Conservation (phyloP, 2,888 invertebrate species). For the Stenichneumon culpator region DNA sequence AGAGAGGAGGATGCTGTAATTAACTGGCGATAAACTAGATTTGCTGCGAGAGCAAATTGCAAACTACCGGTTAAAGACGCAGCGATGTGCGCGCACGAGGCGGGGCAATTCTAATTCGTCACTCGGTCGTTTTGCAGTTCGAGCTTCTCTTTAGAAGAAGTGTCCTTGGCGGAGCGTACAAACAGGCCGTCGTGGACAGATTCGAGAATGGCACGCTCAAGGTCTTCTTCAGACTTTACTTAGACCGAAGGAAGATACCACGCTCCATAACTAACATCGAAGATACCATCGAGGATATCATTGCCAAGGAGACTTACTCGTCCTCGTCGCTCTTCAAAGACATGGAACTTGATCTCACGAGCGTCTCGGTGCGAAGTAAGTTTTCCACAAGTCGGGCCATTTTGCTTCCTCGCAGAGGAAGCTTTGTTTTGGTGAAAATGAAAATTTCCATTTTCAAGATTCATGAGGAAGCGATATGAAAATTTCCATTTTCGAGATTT, state of each 20-base stretch:
- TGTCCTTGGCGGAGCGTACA: slow-evolving; percentile 86
- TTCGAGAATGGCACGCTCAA: slow-evolving; percentile 92
- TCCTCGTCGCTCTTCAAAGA: slow-evolving; percentile 91
- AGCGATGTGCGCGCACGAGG: not conserved
- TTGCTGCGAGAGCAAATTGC: slow-evolving; percentile 7
- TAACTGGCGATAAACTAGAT: not conserved
- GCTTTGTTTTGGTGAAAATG: too few species aligned
- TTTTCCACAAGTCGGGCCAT: slow-evolving; percentile 13
- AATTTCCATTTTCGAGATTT: too few species aligned
- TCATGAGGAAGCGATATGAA: too few species aligned
- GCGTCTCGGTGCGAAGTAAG: slow-evolving; percentile 90
- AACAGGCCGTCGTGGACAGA: slow-evolving; percentile 87
- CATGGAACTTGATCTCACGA: slow-evolving; percentile 91
- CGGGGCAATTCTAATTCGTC: slow-evolving; percentile 51
- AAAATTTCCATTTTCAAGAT: too few species aligned
- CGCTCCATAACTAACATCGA: slow-evolving; percentile 92
- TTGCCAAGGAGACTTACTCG: slow-evolving; percentile 91
- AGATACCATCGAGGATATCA: slow-evolving; percentile 90
- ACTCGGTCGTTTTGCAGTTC: slow-evolving; percentile 81
- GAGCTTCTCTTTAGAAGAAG: slow-evolving; percentile 89
- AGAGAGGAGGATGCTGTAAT: slow-evolving; percentile 5
- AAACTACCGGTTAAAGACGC: not conserved
- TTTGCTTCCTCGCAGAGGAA: too few species aligned
- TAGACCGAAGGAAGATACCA: slow-evolving; percentile 93
- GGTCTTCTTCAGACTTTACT: slow-evolving; percentile 91